Evolutionary conservation across 64 coral and sea anemone genomes (phyloP).

Genomic region (Montipora capricornis): DNA sequence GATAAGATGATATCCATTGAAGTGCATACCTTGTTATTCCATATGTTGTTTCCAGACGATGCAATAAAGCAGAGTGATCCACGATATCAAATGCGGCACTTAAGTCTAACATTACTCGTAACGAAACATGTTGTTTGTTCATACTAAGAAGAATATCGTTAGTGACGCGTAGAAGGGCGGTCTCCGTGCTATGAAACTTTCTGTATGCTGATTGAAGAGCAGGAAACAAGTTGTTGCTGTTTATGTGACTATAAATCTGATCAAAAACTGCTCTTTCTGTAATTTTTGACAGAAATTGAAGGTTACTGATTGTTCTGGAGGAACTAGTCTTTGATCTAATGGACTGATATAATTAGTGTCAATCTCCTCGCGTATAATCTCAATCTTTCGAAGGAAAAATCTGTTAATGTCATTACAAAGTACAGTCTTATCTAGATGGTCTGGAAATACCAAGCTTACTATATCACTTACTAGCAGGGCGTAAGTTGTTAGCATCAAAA

Average conservation of each 20-base stretch:
- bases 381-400: neutral
- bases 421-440: neutral
- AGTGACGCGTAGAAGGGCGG: slow-evolving; percentile 21
- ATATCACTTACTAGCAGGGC: no score
- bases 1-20: slow-evolving; percentile 57
- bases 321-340: slow-evolving; percentile 41
- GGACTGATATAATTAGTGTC: slow-evolving; percentile 12
- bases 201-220: slow-evolving; percentile 29
- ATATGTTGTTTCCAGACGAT: slow-evolving; percentile 67
- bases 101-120: slow-evolving; percentile 7
- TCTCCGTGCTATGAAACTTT: slow-evolving; percentile 30
- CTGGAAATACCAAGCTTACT: neutral
- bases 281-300: no score
- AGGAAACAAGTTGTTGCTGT: slow-evolving; percentile 23
- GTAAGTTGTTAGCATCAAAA: no score
- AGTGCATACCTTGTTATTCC: slow-evolving; percentile 59
- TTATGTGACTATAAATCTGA: slow-evolving; percentile 16
- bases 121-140: slow-evolving; percentile 42
- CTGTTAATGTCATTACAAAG: slow-evolving; percentile 7
- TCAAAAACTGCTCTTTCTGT: neutral
- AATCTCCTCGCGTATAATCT: neutral
- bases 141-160: slow-evolving; percentile 47
- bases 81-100: neutral
- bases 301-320: slow-evolving; percentile 14
- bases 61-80: slow-evolving; percentile 36